These are phyloP conservation scores for Archocentrus centrarchus DNA, from an alignment of 2,113 vertebrate species.

Conservation along the genomic window DNA sequence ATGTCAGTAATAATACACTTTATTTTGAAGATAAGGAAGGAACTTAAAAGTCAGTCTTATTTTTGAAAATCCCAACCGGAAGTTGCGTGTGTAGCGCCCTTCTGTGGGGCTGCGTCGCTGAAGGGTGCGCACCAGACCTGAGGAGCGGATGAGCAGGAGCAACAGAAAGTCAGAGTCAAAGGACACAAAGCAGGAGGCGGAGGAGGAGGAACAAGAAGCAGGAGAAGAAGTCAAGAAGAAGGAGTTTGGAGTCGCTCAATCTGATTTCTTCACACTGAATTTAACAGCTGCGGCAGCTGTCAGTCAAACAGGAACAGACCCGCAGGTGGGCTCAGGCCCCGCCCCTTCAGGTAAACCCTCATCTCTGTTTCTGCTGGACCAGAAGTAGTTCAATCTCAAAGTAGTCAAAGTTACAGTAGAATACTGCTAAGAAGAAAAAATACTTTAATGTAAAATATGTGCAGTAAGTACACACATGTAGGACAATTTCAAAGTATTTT, in stretches of 20 bases:
- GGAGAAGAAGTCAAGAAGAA: not conserved
- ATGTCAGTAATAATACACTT: not conserved
- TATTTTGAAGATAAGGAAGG: not conserved
- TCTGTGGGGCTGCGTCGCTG: not conserved
- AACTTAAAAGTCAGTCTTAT: not conserved
- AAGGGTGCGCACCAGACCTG: not conserved
- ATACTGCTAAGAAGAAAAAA: not conserved
- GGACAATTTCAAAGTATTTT: not conserved
- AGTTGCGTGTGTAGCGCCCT: not conserved
- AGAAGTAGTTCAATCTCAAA: not conserved
- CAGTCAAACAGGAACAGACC: not conserved
- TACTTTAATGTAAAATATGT: not conserved
- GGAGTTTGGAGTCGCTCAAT: not conserved
- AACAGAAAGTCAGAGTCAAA: not conserved
- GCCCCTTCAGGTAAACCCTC: slow-evolving; percentile 30
- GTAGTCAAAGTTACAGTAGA: not conserved
- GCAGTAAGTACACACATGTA: not conserved
- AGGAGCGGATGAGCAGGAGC: not conserved
- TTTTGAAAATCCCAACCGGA: not conserved
- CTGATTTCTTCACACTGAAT: not conserved
- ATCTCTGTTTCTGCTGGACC: not conserved
- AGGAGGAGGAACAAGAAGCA: not conserved
- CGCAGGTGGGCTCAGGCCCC: slow-evolving; percentile 16
- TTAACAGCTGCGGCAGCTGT: not conserved
- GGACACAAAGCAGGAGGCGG: not conserved